Conservation (phyloP, 2,113 vertebrate genomes). For the Sinocyclocheilus anophthalmus region DNA sequence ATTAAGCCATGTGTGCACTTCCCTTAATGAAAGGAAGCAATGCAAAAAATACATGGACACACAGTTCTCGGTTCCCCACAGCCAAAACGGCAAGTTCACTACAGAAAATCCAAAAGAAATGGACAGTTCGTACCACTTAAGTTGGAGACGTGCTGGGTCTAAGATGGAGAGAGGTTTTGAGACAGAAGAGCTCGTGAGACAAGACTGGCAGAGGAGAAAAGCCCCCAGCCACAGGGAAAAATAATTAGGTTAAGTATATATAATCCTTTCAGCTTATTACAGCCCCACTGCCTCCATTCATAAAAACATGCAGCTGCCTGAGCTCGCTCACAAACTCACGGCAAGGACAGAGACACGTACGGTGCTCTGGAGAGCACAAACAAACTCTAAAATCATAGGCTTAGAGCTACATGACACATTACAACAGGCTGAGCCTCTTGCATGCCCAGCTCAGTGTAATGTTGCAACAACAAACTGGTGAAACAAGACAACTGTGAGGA, state of each 20-base stretch:
- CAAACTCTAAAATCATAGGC: constrained; percentile 32
- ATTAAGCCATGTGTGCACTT: constrained; percentile 14
- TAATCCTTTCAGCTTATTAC: constrained; percentile 75
- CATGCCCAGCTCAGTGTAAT: constrained; percentile 12
- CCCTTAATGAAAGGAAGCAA: constrained; percentile 20
- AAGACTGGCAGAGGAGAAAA: constrained; percentile 55
- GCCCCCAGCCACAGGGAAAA: constrained; percentile 62
- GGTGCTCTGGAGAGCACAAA: constrained; percentile 2
- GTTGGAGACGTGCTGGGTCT: neutral
- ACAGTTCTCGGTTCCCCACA: constrained; percentile 1
- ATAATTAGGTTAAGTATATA: constrained; percentile 80
- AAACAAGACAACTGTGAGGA: neutral
- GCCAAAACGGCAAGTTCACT: neutral
- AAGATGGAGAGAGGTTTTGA: constrained; percentile 23
- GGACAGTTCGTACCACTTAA: neutral
- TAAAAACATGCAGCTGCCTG: constrained; percentile 55
- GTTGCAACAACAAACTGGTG: constrained; percentile 17
- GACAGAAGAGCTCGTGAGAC: constrained; percentile 26
- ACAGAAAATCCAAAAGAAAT: neutral
- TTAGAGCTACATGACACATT: constrained; percentile 10
- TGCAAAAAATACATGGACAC: constrained; percentile 3
- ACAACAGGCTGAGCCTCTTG: neutral
- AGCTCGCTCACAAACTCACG: constrained; percentile 22
- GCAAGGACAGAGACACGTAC: constrained; percentile 15
- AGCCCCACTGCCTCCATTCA: constrained; percentile 66